Evolutionary conservation across 2,797 vertebrate genomes (phyloP).

Genomic region (Crocidura indochinensis): DNA sequence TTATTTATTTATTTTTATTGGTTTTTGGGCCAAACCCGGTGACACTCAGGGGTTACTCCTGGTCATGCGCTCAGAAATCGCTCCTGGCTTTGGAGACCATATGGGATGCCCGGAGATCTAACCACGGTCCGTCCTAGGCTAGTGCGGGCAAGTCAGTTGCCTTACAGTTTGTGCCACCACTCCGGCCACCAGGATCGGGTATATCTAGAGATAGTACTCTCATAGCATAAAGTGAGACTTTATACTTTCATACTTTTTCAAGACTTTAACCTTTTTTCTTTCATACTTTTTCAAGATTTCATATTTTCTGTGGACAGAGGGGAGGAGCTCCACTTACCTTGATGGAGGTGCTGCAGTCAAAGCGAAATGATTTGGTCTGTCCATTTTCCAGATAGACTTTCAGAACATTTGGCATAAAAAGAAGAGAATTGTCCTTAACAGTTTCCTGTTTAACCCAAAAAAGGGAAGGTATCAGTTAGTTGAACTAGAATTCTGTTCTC

Average conservation of each 20-base stretch:
- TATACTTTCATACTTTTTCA: no score
- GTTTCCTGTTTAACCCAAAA: conserved; percentile 90
- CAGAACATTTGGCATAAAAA: conserved; percentile 99
- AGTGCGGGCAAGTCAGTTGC: no score
- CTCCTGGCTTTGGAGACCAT: no score
- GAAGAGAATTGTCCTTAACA: conserved; percentile 95
- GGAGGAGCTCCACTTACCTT: conserved; percentile 91
- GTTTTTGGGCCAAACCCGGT: no score
- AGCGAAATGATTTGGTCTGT: conserved; percentile 99
- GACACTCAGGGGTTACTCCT: no score
- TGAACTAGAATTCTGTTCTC: conserved; percentile 72
- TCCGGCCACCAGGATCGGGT: neutral
- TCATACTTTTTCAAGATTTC: no score
- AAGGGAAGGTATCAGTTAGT: conserved; percentile 64
- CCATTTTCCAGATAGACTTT: conserved; percentile 99
- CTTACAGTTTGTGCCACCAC: no score
- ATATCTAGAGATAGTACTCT: conserved; percentile 9
- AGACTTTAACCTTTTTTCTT: no score
- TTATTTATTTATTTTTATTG: no score
- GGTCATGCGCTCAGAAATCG: no score
- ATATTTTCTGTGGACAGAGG: neutral
- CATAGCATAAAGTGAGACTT: neutral
- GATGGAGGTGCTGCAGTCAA: conserved; percentile 97
- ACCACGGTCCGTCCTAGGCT: no score
- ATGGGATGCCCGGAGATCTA: no score